phyloP scores from a whole-genome alignment of 2,888 invertebrate genomes.

The Luperina nickerlii region DNA sequence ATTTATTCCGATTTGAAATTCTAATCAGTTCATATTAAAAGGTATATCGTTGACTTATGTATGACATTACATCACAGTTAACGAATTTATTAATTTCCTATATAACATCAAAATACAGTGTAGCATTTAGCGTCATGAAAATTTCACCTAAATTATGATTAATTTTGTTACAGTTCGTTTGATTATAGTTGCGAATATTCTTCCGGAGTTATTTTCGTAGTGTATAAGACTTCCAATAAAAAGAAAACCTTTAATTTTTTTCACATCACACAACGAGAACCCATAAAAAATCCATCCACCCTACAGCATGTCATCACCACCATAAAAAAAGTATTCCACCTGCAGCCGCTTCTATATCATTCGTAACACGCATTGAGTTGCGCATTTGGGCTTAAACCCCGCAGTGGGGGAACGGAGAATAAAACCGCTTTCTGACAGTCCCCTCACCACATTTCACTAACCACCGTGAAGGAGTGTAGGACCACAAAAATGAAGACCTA shows the following conservation, averaged over 20 bases:
- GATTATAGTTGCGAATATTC: neutral
- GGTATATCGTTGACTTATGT: neutral
- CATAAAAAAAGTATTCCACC: constrained; percentile 64
- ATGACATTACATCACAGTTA: constrained; percentile 30
- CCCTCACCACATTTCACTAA: constrained; percentile 84
- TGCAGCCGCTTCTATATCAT: constrained; percentile 74
- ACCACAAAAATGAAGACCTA: constrained; percentile 85
- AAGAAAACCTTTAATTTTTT: neutral
- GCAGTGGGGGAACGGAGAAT: constrained; percentile 85
- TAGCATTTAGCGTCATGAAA: constrained; percentile 5
- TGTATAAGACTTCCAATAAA: neutral
- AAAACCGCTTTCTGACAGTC: constrained; percentile 83
- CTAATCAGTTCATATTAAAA: constrained; percentile 27
- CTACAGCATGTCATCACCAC: constrained; percentile 46
- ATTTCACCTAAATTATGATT: constrained; percentile 22
- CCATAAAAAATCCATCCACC: constrained; percentile 32
- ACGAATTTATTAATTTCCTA: constrained; percentile 14
- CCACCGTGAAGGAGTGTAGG: constrained; percentile 75
- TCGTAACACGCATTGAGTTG: constrained; percentile 70
- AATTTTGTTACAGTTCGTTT: neutral
- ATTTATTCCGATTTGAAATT: constrained; percentile 35
- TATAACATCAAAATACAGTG: neutral
- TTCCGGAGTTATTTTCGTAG: neutral
- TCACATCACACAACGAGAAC: constrained; percentile 13
- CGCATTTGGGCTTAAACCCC: constrained; percentile 76